These are phyloP conservation scores for Lacerta agilis DNA, from an alignment of 2,797 vertebrate genomes.

Conservation along the genomic window DNA sequence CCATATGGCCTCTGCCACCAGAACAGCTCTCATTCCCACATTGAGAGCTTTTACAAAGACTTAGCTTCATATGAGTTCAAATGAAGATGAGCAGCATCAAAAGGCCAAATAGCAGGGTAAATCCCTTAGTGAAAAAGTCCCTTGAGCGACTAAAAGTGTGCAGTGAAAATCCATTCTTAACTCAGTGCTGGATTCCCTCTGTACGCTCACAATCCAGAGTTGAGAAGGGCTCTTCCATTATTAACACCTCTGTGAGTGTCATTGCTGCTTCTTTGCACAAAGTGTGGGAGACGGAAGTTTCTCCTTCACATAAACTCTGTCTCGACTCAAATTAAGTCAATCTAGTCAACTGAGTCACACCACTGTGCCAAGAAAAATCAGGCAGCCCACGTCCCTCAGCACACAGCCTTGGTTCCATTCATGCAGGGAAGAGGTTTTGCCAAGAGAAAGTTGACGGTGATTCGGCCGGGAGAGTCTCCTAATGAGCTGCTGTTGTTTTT, in stretches of 20 bases:
- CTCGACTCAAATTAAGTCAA: slow-evolving; percentile 60
- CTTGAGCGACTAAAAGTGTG: not conserved
- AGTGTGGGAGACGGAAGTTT: slow-evolving; percentile 3
- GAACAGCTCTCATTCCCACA: not conserved
- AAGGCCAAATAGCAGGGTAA: not conserved
- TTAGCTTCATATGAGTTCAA: not conserved
- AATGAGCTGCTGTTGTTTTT: not conserved
- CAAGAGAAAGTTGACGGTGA: slow-evolving; percentile 44
- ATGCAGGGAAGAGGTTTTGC: slow-evolving; percentile 48
- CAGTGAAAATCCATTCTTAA: not conserved
- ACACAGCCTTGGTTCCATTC: slow-evolving; percentile 54
- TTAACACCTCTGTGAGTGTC: slow-evolving; percentile 16
- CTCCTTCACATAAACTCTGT: slow-evolving; percentile 39
- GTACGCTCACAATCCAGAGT: slow-evolving; percentile 1
- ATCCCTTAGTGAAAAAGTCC: slow-evolving; percentile 15
- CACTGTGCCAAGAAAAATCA: slow-evolving; percentile 39
- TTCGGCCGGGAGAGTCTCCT: not conserved
- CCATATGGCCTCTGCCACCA: slow-evolving; percentile 5
- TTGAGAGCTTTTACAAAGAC: not conserved
- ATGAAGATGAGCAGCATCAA: not conserved
- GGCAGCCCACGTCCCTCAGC: not conserved
- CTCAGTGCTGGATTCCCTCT: not conserved
- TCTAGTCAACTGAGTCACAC: slow-evolving; percentile 43
- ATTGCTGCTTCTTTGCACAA: slow-evolving; percentile 41
- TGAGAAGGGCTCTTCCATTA: not conserved